Base-by-base conservation (phyloP, 2,797 vertebrate genomes). In the Sebastes diploproa region DNA sequence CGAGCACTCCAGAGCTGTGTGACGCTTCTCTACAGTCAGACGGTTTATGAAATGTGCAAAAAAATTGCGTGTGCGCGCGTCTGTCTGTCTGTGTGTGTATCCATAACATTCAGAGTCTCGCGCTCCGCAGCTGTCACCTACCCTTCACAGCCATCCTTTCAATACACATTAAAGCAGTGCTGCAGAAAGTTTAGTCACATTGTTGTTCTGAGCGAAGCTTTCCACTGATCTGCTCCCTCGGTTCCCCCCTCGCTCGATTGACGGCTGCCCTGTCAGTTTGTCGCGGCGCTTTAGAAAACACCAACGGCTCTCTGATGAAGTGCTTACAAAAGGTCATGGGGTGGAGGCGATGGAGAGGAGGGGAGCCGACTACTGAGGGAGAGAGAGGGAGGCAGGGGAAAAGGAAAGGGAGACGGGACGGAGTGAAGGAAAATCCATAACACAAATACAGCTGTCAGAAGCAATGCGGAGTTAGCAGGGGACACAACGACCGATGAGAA, bases 371-470 rank as follows among this genome's bases (percentile, higher is more conserved):
- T 88, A 87, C 91, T 85, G 91, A 86, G 88, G 72, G 81, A 79
- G 78, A 85, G 80, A 78, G 81, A 85, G 73, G 64, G 89, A 88
- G 85, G 81, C 75, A 69, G 80, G 81, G 77, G 80, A 75, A 50
- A 77, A 85, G 84, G 77, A 86, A 87, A 79, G 86, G 81, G 90
- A 92, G 89, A 92, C 87, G 85, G 90, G 92, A 88, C 75, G 7
- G 91, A 94, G 87, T 95, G 94, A 96, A 95, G 94, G 95, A 95
- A 96, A 96, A 96, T 96, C 96, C 94, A 96, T 96, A 96, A 95
- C 95, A 95, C 94, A 95, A 96, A 96, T 94, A 96, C 95, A 96
- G 95, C 95, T 96, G 95, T 96, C 96, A 96, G 91, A 76, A 85
- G 84, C 85, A 82, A 89, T 88, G 92, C 94, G 77, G 93, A 95